Conservation (phyloP, 2,888 invertebrate species). For the Heteromyza rotundicornis region DNA sequence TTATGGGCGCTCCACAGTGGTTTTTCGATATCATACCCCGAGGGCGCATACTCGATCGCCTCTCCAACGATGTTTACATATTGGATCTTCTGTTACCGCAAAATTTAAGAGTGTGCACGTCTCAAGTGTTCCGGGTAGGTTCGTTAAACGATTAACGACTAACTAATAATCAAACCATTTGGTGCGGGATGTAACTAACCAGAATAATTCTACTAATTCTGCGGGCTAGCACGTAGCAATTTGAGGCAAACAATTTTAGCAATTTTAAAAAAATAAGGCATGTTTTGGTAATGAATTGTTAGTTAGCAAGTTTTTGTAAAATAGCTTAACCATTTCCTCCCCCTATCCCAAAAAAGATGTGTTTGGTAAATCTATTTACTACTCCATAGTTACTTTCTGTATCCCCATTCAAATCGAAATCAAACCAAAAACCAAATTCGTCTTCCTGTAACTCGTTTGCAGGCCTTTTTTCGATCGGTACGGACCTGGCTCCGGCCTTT, state of each 20-base stretch:
- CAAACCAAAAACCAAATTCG: not conserved
- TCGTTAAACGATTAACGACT: not conserved
- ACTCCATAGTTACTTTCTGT: too few species aligned
- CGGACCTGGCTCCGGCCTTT: conserved; percentile 73
- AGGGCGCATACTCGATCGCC: conserved; percentile 70
- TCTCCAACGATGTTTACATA: conserved; percentile 67
- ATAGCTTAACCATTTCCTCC: too few species aligned
- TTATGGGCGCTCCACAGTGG: conserved; percentile 66
- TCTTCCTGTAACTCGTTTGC: conserved; percentile 49
- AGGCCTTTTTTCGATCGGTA: conserved; percentile 72
- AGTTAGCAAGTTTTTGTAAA: too few species aligned
- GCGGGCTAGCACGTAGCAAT: conserved; percentile 32
- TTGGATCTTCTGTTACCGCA: conserved; percentile 65
- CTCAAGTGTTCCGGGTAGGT: conserved; percentile 55
- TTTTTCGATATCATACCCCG: conserved; percentile 71
- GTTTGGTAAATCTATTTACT: too few species aligned
- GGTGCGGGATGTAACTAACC: not conserved
- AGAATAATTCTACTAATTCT: too few species aligned
- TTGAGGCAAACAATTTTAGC: conserved; percentile 21
- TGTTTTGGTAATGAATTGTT: too few species aligned
- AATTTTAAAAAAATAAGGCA: too few species aligned
- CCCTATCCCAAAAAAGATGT: too few species aligned
- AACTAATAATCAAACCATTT: not conserved
- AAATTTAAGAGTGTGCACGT: conserved; percentile 40
- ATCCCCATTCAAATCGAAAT: too few species aligned